Conservation (phyloP, 2,888 invertebrate genomes). For the Hemaris fuciformis region DNA sequence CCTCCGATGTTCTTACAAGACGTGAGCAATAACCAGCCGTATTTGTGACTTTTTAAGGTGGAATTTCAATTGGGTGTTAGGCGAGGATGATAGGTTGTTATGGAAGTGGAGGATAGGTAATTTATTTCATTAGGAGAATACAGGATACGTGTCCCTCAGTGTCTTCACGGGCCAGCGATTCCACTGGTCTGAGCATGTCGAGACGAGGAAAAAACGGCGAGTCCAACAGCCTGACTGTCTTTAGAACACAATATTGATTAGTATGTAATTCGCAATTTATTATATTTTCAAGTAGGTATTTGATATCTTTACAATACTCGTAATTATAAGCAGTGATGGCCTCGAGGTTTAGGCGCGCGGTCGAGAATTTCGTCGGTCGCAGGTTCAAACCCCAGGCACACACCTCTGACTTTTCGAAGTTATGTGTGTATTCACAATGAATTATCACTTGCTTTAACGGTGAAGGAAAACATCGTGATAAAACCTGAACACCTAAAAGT, state of each 20-base stretch:
- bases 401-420: too few species aligned
- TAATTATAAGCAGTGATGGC: too few species aligned
- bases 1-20: slow-evolving; percentile 38
- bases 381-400: too few species aligned
- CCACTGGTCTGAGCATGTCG: slow-evolving; percentile 63
- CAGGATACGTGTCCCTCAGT: slow-evolving; percentile 78
- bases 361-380: too few species aligned
- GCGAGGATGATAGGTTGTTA: slow-evolving; percentile 35
- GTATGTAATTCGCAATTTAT: neutral
- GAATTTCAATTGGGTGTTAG: slow-evolving; percentile 18
- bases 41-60: neutral
- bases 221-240: slow-evolving; percentile 24
- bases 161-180: slow-evolving; percentile 74
- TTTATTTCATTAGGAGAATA: slow-evolving; percentile 80
- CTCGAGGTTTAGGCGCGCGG: too few species aligned
- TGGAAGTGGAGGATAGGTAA: slow-evolving; percentile 41
- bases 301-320: too few species aligned
- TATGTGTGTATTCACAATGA: too few species aligned
- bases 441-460: too few species aligned
- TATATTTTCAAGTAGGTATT: neutral
- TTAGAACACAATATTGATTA: neutral
- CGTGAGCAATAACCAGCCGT: slow-evolving; percentile 26
- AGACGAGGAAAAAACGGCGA: slow-evolving; percentile 67
- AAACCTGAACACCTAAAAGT: too few species aligned
- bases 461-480: too few species aligned